Base-by-base conservation (phyloP, 2,797 vertebrate genomes). In the Pygocentrus nattereri region DNA sequence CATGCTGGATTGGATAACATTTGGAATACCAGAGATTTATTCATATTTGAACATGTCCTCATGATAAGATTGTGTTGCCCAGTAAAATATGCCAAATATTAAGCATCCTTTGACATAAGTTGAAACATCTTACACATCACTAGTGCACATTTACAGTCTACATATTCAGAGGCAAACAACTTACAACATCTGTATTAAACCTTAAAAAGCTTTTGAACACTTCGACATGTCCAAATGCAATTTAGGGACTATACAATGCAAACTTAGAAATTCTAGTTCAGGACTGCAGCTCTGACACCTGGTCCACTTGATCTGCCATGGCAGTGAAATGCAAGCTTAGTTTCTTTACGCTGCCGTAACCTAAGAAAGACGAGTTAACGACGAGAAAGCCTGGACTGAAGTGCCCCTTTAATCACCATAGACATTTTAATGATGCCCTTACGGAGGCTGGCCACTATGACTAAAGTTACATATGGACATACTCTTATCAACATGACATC, bases 321-420 rank as follows among this genome's bases (percentile, higher is more conserved):
- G 27, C 76, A 76, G 49, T 79, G 74, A 70, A 82, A 85, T 41
- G 18, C 62, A 73, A 85, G 77, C 78, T 85, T 69, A 65, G 68
- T 81, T 76, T 74, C 76, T 64, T 79, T 80, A 58, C 69, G 31
- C 50, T 34, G 69, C 44, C 25, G 78, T 84, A 84, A 87, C 82
- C 82, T 74, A 80, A 84, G 86, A 47, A 85, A 84, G 82, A 84
- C 74, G 79, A 87, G 79, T 85, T 85, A 84, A 87, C 84, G 82
- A 85, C 65, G 67, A 82, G 79, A 84, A 82, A 82, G 81, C 81
- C 79, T 79, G 67, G 61, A 81, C 72, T 30, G 59, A 83, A 83
- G 78, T 71, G 72, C 79, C 68, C 81, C 72, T 85, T 87, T 87
- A 85, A 85, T 85, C 83, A 87, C 81, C 81, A 83, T 2, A 74